phyloP scores from a whole-genome alignment of 64 coral and sea anemone species.

The Actinia tenebrosa region DNA sequence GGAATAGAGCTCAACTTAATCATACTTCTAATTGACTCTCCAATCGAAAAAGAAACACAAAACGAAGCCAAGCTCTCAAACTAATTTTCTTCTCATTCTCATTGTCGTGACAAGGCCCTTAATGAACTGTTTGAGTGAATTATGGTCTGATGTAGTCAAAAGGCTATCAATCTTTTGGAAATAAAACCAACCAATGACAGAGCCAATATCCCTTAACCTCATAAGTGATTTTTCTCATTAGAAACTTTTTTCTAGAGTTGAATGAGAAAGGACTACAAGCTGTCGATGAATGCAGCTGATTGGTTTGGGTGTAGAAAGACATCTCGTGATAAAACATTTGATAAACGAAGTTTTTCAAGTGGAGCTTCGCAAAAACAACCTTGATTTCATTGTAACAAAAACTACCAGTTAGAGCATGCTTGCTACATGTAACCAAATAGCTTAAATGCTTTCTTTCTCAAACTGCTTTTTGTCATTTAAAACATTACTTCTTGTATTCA shows the following conservation, averaged over 20 bases:
- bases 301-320: not conserved
- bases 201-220: constrained; percentile 1
- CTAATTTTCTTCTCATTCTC: not conserved
- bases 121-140: constrained; percentile 14
- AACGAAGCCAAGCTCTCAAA: not conserved
- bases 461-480: too few species aligned
- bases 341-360: not conserved
- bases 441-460: too few species aligned
- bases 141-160: not conserved
- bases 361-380: not conserved
- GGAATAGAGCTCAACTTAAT: not conserved
- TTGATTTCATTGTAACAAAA: not conserved
- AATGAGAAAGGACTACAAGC: not conserved
- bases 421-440: too few species aligned
- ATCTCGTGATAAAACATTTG: not conserved
- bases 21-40: not conserved
- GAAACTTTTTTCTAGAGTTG: not conserved
- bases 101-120: not conserved
- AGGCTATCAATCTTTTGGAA: not conserved
- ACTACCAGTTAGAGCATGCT: not conserved
- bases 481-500: too few species aligned
- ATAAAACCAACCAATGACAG: not conserved
- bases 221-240: constrained; percentile 3
- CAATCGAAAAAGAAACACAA: constrained; percentile 1
- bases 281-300: not conserved